These are phyloP conservation scores for Dreissena polymorpha DNA, from an alignment of 1,140 invertebrate species.

Conservation along the genomic window DNA sequence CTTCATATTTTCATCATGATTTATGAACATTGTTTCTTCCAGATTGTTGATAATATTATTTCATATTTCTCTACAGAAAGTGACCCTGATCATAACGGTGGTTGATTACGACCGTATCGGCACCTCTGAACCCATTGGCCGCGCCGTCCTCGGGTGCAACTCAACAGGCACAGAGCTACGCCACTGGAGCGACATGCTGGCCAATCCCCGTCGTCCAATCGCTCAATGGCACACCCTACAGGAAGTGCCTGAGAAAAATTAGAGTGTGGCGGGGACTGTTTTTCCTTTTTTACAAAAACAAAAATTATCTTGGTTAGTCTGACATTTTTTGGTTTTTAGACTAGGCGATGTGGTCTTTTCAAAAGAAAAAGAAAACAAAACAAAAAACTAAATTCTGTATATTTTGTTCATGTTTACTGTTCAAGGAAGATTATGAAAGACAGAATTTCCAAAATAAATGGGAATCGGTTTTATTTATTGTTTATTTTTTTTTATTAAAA, in stretches of 20 bases:
- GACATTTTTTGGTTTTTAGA: no score
- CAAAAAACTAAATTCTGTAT: no score
- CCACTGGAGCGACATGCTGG: conserved; percentile 98
- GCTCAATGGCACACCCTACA: conserved; percentile 99
- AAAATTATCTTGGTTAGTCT: no score
- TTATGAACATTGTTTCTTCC: background rate
- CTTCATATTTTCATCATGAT: no score
- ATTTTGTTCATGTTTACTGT: no score
- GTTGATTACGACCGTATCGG: conserved; percentile 99
- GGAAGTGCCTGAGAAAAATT: conserved; percentile 79
- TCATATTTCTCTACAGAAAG: conserved; percentile 89
- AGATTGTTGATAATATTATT: conserved; percentile 12
- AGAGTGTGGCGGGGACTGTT: conserved; percentile 27
- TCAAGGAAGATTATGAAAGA: no score
- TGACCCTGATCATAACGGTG: conserved; percentile 98
- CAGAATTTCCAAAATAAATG: no score
- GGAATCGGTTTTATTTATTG: no score
- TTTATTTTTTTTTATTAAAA: no score
- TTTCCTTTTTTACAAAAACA: no score
- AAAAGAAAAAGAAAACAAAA: no score
- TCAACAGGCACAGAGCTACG: conserved; percentile 96
- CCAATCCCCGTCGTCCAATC: conserved; percentile 98
- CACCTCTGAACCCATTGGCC: conserved; percentile 99
- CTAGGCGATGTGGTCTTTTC: no score
- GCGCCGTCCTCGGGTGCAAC: conserved; percentile 97